Conservation (phyloP, 2,113 vertebrate genomes). For the Colistium nudipinnis region DNA sequence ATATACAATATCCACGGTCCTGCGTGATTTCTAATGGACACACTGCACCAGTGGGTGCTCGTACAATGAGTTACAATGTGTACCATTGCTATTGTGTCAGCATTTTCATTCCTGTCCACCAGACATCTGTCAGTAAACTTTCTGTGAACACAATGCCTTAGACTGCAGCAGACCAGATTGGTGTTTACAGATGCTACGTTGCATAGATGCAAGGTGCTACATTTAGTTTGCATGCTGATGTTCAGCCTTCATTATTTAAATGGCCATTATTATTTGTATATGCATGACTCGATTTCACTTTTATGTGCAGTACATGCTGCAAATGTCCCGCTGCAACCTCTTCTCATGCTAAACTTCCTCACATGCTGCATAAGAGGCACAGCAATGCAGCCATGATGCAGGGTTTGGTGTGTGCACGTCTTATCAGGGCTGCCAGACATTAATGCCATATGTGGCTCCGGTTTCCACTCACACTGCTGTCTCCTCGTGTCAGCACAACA, state of each 20-base stretch:
- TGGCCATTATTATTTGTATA: background rate
- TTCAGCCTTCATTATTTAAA: background rate
- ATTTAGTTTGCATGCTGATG: background rate
- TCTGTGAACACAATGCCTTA: background rate
- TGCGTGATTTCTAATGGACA: no score
- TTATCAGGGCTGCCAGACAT: slow-evolving; percentile 16
- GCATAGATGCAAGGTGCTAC: background rate
- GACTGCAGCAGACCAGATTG: background rate
- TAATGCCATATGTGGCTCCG: background rate
- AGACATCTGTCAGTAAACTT: background rate
- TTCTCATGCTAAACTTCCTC: background rate
- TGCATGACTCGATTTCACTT: background rate
- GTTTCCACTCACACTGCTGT: background rate
- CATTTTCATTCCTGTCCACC: no score
- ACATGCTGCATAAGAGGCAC: background rate
- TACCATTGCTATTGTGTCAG: no score
- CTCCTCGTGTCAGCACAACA: slow-evolving; percentile 12
- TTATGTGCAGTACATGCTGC: background rate
- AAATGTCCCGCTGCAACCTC: background rate
- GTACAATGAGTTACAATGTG: no score
- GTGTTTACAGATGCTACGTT: background rate
- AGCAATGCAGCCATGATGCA: slow-evolving; percentile 21
- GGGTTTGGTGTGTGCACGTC: slow-evolving; percentile 6
- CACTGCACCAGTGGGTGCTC: no score
- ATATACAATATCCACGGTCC: no score